phyloP scores from a whole-genome alignment of 1,140 invertebrate species.

The Eriocheir sinensis region DNA sequence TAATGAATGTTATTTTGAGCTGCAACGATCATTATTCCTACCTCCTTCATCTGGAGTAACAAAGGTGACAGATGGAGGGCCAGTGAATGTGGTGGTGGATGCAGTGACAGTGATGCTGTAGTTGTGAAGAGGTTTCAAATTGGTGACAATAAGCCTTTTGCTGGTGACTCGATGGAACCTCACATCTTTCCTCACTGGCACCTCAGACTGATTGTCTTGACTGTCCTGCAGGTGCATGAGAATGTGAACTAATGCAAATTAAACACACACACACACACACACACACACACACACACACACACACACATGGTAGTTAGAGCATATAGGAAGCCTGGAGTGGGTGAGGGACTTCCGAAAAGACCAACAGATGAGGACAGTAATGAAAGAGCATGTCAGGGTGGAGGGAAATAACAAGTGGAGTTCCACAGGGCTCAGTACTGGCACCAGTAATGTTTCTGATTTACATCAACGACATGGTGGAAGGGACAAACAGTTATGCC shows the following conservation, averaged over 20 bases:
- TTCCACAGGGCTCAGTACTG: too few species aligned
- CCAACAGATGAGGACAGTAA: too few species aligned
- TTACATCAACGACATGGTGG: too few species aligned
- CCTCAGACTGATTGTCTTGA: background rate
- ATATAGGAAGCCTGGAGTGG: too few species aligned
- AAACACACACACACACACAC: background rate
- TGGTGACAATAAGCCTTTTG: background rate
- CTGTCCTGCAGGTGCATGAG: background rate
- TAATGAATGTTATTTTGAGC: too few species aligned
- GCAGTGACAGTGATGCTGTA: slow-evolving; percentile 32
- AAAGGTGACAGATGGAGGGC: background rate
- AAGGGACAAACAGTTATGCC: too few species aligned
- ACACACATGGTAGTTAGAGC: too few species aligned
- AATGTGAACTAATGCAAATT: background rate
- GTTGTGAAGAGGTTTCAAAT: slow-evolving; percentile 6
- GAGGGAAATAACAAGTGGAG: too few species aligned
- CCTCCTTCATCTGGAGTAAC: slow-evolving; percentile 35
- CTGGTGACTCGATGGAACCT: background rate
- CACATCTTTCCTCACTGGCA: background rate
- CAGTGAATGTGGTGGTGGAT: slow-evolving; percentile 26
- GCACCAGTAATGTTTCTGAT: too few species aligned
- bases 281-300: background rate
- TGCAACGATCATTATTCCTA: background rate
- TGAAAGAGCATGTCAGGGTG: too few species aligned
- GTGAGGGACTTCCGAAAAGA: too few species aligned